Base-by-base conservation (phyloP, 2,113 vertebrate species). In the Mellivora capensis region DNA sequence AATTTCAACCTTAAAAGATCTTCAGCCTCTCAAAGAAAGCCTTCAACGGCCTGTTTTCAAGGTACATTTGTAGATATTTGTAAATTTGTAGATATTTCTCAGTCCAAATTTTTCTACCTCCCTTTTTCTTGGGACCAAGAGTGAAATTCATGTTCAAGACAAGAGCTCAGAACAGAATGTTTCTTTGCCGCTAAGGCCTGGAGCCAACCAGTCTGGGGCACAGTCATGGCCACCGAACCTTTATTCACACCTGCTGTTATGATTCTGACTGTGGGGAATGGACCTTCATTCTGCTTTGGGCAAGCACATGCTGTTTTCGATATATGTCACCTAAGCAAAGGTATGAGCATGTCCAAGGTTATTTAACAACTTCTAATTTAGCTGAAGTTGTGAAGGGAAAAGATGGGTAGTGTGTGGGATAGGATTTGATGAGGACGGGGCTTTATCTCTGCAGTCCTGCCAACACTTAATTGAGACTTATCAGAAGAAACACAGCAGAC, bases 1-100 rank as follows among this genome's bases (percentile, higher is more conserved):
- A 54, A 64, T 82, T 82, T 89, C 82, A 27, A 54, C 85, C 72
- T 93, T 92, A 31, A 80, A 89, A 67, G 17, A 79, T 90, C 39
- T 86, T 83, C 44, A 69, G 20, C 69, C 59, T 92, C 52, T 83
- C 10, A 0, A 34, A 96, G 14, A 15, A 90, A 80, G 84, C 4
- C 37, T 79, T 84, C 54, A 90, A 74, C 0, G 2, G 34, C n/a
- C 39, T 52, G 80, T 59, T 92, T 71, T n/a, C 20, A 17, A 93
- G 37, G 67, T 67, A n/a, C 37, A 39, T 71, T 91, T 67, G 79
- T 44, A 76, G 27, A 29, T 69, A 77, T 49, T 77, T 34, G 67
- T 54, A 61, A 10, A 61, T 61, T 54, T 69, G 69, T 44, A 85
- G 64, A 3, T 57, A 79, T 5, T 85, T 80, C 31, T 21, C 94